Evolutionary conservation across 2,888 invertebrate species (phyloP).

Genomic region (Sinohyriopsis cumingii): DNA sequence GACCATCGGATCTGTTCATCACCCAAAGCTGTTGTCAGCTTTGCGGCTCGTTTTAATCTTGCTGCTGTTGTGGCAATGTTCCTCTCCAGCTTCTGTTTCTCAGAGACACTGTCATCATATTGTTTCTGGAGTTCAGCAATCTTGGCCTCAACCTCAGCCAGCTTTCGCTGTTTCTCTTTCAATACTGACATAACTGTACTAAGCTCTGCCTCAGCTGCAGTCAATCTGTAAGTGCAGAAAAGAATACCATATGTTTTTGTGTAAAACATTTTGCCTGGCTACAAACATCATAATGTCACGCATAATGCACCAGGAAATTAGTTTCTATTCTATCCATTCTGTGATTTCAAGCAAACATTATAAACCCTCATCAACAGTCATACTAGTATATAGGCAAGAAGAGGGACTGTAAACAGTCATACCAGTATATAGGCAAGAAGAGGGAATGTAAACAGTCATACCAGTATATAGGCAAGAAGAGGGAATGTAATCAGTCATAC

Average conservation of each 20-base stretch:
- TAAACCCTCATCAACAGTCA: too few species aligned
- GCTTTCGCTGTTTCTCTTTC: constrained; percentile 84
- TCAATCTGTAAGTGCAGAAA: constrained; percentile 52
- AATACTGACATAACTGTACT: constrained; percentile 84
- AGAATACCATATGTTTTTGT: neutral
- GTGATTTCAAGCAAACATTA: too few species aligned
- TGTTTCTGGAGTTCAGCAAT: constrained; percentile 72
- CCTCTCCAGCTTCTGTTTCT: constrained; percentile 82
- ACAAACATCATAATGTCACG: too few species aligned
- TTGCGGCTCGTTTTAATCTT: constrained; percentile 85
- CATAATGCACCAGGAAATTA: too few species aligned
- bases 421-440: too few species aligned
- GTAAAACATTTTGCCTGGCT: neutral
- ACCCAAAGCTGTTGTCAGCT: constrained; percentile 87
- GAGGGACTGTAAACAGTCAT: too few species aligned
- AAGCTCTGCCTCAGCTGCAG: constrained; percentile 82
- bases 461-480: too few species aligned
- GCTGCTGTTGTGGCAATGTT: constrained; percentile 85
- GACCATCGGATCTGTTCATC: constrained; percentile 92
- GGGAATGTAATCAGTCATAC: too few species aligned
- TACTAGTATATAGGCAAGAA: too few species aligned
- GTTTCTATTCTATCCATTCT: too few species aligned
- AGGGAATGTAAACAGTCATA: too few species aligned
- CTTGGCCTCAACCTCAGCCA: constrained; percentile 87
- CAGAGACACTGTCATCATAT: constrained; percentile 74